Base-by-base conservation (phyloP, 2,888 invertebrate genomes). In the Masnerella sp. region DNA sequence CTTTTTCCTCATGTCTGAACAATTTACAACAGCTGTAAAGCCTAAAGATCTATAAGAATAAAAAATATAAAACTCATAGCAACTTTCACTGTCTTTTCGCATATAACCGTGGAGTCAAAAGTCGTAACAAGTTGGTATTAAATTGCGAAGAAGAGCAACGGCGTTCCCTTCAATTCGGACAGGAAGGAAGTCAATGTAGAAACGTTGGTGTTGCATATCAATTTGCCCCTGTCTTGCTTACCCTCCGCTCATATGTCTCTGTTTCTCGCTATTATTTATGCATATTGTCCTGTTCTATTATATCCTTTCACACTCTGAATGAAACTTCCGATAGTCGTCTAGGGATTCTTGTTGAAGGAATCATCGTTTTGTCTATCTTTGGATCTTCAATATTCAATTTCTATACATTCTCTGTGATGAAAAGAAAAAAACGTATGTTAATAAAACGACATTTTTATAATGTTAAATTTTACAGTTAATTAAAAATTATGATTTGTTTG, bases 121-220 rank as follows among this genome's bases (percentile, higher is more conserved):
- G 73, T 68, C 42, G 18, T 14, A 58, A 54, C 52, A 12, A 42
- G 59, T 17, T 14, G 58, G 69, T 65, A 74, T 74, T 69, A 74
- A 69, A 74, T 74, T 74, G 64, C 70, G 25, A 67, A 67, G 67
- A 59, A 54, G 59, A 61, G 62, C 58, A 58, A 14, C 20, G 12
- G 14, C 20, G 62, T 51, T 75, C 74, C 74, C 74, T 75, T 69
- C 58, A 72, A 65, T 75, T 73, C 54, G 64, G 62, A 77, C 80
- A 82, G 84, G 83, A 84, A 85, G 84, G 82, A 84, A 84, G 83
- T 79, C 79, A 81, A 81, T 81, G 79, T 79, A 78, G 79, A 78
- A 81, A 80, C 77, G 45, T 47, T 69, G 78, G 77, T 78, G 79
- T 65, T 77, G 83, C 82, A 83, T 83, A 82, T 82, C 82, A 82